These are phyloP conservation scores for Chironomus striatipennis DNA, from an alignment of 1,140 invertebrate species.

Conservation along the genomic window DNA sequence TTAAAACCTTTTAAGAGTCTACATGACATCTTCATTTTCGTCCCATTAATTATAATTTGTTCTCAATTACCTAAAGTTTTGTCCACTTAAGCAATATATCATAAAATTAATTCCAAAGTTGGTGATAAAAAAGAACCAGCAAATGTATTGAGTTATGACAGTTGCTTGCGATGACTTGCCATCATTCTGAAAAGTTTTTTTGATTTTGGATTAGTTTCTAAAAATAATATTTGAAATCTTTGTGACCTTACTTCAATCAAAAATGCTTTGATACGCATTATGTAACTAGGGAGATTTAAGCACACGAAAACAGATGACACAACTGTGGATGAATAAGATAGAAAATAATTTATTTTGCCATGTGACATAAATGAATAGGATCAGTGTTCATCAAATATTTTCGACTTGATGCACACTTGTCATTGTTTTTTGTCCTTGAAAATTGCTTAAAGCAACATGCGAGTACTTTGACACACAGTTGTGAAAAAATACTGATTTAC, in stretches of 20 bases:
- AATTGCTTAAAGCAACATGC: too few relatives aligned
- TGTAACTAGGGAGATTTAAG: conserved; percentile 67
- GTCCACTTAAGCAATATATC: conserved; percentile 72
- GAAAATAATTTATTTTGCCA: too few relatives aligned
- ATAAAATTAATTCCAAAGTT: conserved; percentile 82
- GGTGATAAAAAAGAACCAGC: conserved; percentile 56
- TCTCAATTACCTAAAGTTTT: conserved; percentile 57
- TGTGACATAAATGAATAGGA: too few relatives aligned
- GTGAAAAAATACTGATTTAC: too few relatives aligned
- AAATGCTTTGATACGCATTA: conserved; percentile 51
- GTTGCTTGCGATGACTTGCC: conserved; percentile 31
- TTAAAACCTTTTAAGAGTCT: too few relatives aligned
- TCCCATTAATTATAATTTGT: neutral
- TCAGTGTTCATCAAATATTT: too few relatives aligned
- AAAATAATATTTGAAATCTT: neutral
- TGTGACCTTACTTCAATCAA: conserved; percentile 29
- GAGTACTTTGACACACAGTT: too few relatives aligned
- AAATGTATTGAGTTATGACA: conserved; percentile 36
- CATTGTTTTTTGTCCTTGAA: too few relatives aligned
- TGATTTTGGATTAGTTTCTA: neutral
- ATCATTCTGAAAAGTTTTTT: neutral
- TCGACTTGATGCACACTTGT: too few relatives aligned
- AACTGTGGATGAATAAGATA: conserved; percentile 33
- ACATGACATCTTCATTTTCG: too few relatives aligned
- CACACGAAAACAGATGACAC: conserved; percentile 71